A percentile compares a stretch with the other conserved stretches of the same genome.
Evolutionary conservation across 2,888 invertebrate species (phyloP).

Genomic region (Cybosia mesomella): DNA sequence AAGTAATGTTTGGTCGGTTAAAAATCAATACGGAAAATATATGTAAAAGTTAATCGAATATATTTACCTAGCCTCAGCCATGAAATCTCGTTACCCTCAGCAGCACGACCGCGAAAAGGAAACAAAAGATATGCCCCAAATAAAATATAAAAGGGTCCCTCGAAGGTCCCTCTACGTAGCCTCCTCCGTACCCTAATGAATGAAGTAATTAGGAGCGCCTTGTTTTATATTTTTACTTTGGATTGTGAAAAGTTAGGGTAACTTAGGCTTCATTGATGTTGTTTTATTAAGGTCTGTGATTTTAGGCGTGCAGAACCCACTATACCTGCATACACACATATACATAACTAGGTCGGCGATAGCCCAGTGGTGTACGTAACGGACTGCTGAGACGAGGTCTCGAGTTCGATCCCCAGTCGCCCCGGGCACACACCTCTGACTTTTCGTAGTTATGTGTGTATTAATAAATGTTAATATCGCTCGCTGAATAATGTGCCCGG

Average conservation of each 20-base stretch:
- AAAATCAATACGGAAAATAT: neutral
- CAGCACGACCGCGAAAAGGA: slow-evolving; percentile 17
- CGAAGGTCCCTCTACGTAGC: slow-evolving; percentile 23
- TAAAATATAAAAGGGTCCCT: slow-evolving; percentile 36
- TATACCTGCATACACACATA: too few relatives aligned
- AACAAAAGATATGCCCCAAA: slow-evolving; percentile 46
- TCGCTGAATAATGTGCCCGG: too few relatives aligned
- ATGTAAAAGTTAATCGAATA: slow-evolving; percentile 15
- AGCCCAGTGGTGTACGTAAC: too few relatives aligned
- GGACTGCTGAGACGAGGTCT: too few relatives aligned
- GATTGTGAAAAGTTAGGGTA: slow-evolving; percentile 18
- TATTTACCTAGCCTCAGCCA: slow-evolving; percentile 9
- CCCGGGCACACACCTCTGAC: too few relatives aligned
- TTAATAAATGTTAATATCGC: too few relatives aligned
- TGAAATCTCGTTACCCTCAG: slow-evolving; percentile 13
- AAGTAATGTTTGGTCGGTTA: neutral
- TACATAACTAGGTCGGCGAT: too few relatives aligned
- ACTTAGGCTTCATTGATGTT: neutral
- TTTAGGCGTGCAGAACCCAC: neutral
- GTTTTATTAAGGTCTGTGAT: neutral
- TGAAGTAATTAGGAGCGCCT: slow-evolving; percentile 49
- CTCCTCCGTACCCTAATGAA: slow-evolving; percentile 43
- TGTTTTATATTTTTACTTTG: slow-evolving; percentile 36
- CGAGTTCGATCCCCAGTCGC: too few relatives aligned
- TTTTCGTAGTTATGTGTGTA: too few relatives aligned